phyloP scores from a whole-genome alignment of 2,888 invertebrate genomes.

The Oscheius sp. region DNA sequence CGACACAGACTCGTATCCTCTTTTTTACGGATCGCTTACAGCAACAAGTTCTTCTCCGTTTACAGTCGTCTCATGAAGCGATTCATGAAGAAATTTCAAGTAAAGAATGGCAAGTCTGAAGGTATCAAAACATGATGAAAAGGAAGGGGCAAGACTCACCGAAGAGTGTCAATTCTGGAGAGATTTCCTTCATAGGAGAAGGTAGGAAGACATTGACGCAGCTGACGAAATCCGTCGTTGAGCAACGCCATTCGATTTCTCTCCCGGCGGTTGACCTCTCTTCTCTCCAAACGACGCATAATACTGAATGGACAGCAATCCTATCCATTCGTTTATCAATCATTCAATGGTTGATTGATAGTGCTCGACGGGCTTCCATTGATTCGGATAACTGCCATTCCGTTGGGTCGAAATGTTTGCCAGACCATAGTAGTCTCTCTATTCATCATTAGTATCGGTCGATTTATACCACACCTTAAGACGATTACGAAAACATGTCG shows the following conservation, averaged over 20 bases:
- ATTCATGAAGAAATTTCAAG: conserved; percentile 4
- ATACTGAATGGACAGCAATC: background rate
- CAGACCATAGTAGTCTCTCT: no score
- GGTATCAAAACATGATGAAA: background rate
- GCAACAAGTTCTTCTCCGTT: conserved; percentile 5
- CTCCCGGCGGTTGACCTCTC: conserved; percentile 29
- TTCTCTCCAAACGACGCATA: conserved; percentile 24
- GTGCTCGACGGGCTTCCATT: no score
- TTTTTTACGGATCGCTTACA: conserved; percentile 18
- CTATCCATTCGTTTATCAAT: background rate
- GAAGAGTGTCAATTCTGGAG: conserved; percentile 16
- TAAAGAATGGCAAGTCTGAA: conserved; percentile 22
- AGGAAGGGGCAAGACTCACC: background rate
- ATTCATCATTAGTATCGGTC: background rate
- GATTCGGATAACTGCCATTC: no score
- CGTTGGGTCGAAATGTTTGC: no score
- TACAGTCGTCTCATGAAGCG: no score
- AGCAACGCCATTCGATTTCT: conserved; percentile 20
- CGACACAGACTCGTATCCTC: conserved; percentile 16
- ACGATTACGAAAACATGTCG: no score
- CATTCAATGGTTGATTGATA: no score
- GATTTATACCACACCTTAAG: no score
- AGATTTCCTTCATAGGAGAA: conserved; percentile 6
- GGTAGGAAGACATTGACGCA: conserved; percentile 1
- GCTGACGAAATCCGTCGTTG: conserved; percentile 9